Conservation (phyloP, 2,113 vertebrate genomes). For the Paramisgurnus dabryanus region DNA sequence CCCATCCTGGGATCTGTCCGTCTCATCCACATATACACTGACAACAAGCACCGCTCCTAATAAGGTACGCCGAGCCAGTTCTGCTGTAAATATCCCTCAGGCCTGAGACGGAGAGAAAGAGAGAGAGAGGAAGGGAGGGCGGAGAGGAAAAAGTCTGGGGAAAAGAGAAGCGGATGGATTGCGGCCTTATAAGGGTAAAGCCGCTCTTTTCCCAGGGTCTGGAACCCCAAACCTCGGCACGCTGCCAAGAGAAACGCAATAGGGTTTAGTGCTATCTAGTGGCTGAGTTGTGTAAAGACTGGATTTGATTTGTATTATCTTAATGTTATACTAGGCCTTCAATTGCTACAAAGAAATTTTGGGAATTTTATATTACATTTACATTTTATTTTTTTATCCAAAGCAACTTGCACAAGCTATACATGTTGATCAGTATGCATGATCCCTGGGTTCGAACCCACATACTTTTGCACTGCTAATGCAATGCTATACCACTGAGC, state of each 20-base stretch:
- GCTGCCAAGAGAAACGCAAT: conserved; percentile 60
- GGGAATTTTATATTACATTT: no score
- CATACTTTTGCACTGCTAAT: no score
- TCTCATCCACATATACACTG: conserved; percentile 62
- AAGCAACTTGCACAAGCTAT: no score
- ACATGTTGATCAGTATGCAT: no score
- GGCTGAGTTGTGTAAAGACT: conserved; percentile 19
- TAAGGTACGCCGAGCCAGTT: conserved; percentile 74
- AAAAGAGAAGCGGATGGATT: conserved; percentile 79
- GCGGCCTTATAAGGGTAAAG: conserved; percentile 81
- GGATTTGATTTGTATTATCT: no score
- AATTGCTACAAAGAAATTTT: no score
- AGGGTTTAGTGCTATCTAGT: conserved; percentile 66
- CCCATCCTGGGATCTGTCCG: conserved; percentile 67
- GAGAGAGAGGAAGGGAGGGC: conserved; percentile 43
- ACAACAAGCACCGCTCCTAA: conserved; percentile 77
- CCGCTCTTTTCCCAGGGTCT: conserved; percentile 80
- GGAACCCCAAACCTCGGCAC: conserved; percentile 68
- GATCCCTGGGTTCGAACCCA: no score
- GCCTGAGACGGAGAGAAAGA: conserved; percentile 75
- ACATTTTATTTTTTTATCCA: no score
- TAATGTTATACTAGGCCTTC: no score
- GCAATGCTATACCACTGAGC: no score
- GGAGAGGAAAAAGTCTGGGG: conserved; percentile 73
- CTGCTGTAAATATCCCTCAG: conserved; percentile 78